Percentiles rank a stretch among this genome's conserved stretches.
Conservation (phyloP, 1,140 invertebrate genomes). For the Heliothis subflexa region DNA sequence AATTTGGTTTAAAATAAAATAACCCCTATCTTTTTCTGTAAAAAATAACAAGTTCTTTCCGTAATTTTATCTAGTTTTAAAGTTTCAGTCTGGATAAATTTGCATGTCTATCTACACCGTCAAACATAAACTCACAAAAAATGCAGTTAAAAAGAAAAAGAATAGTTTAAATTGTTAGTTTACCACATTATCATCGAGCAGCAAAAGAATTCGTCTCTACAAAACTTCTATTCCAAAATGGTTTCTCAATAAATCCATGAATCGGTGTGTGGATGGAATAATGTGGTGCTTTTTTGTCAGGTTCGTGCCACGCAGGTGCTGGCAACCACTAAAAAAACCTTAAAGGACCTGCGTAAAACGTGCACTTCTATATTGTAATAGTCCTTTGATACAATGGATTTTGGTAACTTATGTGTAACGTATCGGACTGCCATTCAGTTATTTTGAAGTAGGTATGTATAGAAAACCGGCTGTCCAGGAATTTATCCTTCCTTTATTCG, state of each 20-base stretch:
- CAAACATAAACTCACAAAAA: background rate
- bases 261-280: slow-evolving; percentile 64
- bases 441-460: slow-evolving; percentile 33
- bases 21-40: no score
- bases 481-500: background rate
- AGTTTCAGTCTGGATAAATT: no score
- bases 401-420: slow-evolving; percentile 41
- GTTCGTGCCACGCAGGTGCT: slow-evolving; percentile 77
- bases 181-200: background rate
- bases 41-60: no score
- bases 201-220: slow-evolving; percentile 54
- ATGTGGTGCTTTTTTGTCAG: slow-evolving; percentile 67
- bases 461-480: background rate
- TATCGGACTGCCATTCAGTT: slow-evolving; percentile 35
- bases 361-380: slow-evolving; percentile 51
- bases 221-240: slow-evolving; percentile 35
- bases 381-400: slow-evolving; percentile 6
- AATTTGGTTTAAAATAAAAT: no score
- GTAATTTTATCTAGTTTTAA: no score
- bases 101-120: no score
- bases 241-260: slow-evolving; percentile 61
- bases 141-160: background rate
- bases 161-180: background rate
- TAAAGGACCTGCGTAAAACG: slow-evolving; percentile 64
- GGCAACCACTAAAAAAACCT: slow-evolving; percentile 59